Base-by-base conservation (phyloP, 1,140 invertebrate species). In the Drosophila kohkoa region DNA sequence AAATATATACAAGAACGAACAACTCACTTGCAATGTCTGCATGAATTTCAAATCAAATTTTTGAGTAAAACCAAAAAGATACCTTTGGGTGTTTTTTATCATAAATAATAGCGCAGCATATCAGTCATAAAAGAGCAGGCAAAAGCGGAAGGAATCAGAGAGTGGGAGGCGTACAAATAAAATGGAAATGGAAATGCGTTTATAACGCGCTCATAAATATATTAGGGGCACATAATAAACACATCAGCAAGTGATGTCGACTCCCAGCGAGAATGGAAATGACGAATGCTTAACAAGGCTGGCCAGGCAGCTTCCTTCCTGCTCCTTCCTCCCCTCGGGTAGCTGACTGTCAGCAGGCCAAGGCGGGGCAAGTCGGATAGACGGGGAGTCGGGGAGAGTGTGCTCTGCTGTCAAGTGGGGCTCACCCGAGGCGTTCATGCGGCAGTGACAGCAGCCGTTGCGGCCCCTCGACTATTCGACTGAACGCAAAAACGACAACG, bases 191-290 rank as follows among this genome's bases (percentile, higher is more conserved):
- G 70, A 89, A 89, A 89, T 89, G 81, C 85, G 85, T 85, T 89
- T 89, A 89, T 89, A 89, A 89, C 85, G 87, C 78, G 85, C 81
- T 89, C 85, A 89, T 89, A 89, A 89, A 89, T 89, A 89, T 89
- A 89, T 89, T 89, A 89, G 78, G 65, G 85, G 75, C 86, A 76
- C 85, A 89, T 89, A 89, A 89, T 89, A 89, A 89, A 89, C 85
- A 89, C 85, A 89, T 89, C 85, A 85, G 4, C 85, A 68, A 85
- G 77, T 76, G 77, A 71, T 80, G 83, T 75, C 67, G 66, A 57
- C 73, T 67, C 32, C 35, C 46, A 35, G 30, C 38, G 63, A 81
- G 20, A 25, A 25, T 25, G 20, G 20, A 25, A 25, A 69, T 83
- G 83, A 87, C 83, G 82, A 87, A 88, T 88, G 83, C 30, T 77